A percentile compares a stretch with the other conserved stretches of the same genome.
These are phyloP conservation scores for Struthio camelus DNA, from an alignment of 2,113 vertebrate species.

Conservation along the genomic window DNA sequence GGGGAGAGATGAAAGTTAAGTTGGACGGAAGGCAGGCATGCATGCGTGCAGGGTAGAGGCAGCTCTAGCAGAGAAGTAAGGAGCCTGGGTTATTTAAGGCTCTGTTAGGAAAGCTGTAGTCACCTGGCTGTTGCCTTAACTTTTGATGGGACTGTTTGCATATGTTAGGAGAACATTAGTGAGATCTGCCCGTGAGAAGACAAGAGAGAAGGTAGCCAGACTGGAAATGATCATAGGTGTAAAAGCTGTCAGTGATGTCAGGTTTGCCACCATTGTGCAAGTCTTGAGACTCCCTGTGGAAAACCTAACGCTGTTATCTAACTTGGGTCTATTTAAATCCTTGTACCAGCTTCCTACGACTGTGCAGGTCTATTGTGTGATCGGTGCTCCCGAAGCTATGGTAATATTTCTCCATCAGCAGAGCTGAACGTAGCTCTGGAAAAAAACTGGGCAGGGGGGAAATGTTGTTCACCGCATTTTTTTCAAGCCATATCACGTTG, in stretches of 20 bases:
- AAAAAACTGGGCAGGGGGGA: not conserved
- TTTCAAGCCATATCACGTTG: not conserved
- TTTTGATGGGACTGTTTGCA: not conserved
- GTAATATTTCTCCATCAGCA: not conserved
- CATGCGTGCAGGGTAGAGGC: not conserved
- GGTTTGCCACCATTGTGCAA: not conserved
- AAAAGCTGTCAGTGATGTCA: not conserved
- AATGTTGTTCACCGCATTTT: not conserved
- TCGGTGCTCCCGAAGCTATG: accelerated
- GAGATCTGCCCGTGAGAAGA: not conserved
- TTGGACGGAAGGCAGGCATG: not conserved
- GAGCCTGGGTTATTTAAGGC: not conserved
- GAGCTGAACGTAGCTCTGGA: not conserved
- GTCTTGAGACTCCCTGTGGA: too few relatives aligned
- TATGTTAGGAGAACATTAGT: not conserved
- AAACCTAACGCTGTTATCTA: not conserved
- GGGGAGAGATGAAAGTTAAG: not conserved
- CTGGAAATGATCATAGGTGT: not conserved
- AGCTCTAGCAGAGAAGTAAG: not conserved
- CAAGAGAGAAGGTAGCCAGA: not conserved
- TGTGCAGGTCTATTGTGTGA: accelerated
- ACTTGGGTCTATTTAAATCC: not conserved
- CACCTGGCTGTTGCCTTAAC: not conserved
- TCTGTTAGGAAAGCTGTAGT: not conserved
- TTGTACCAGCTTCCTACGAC: accelerated